Evolutionary conservation across 2,113 vertebrate species (phyloP).

Genomic region (Leucopsar rothschildi): DNA sequence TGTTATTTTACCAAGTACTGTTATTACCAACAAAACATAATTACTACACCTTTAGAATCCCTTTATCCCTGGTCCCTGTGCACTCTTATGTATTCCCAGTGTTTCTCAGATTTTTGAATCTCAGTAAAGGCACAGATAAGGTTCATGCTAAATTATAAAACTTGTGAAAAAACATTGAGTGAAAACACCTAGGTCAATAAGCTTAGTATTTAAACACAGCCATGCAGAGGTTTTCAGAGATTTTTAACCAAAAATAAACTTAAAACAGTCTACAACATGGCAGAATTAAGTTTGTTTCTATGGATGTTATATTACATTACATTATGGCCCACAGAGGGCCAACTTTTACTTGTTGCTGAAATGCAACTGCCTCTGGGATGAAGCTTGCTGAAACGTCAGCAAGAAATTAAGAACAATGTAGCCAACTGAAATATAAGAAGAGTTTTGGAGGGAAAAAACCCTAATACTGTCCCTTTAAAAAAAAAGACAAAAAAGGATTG

Average conservation of each 20-base stretch:
- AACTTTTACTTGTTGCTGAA: conserved; percentile 38
- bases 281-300: not conserved
- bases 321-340: not conserved
- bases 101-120: not conserved
- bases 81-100: fast-evolving
- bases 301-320: not conserved
- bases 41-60: not conserved
- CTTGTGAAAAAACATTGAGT: not conserved
- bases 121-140: not conserved
- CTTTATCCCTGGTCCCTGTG: not conserved
- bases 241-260: not conserved
- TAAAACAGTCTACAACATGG: not conserved
- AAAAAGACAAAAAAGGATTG: not conserved
- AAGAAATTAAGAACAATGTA: not conserved
- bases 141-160: not conserved
- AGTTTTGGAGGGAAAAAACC: not conserved
- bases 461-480: not conserved
- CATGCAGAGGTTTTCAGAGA: not conserved
- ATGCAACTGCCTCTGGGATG: not conserved
- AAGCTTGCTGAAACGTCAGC: not conserved
- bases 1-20: not conserved
- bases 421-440: not conserved
- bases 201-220: not conserved
- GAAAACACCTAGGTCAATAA: not conserved
- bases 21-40: not conserved